These are phyloP conservation scores for Spisula subtruncata DNA, from an alignment of 2,888 invertebrate genomes.

Conservation along the genomic window DNA sequence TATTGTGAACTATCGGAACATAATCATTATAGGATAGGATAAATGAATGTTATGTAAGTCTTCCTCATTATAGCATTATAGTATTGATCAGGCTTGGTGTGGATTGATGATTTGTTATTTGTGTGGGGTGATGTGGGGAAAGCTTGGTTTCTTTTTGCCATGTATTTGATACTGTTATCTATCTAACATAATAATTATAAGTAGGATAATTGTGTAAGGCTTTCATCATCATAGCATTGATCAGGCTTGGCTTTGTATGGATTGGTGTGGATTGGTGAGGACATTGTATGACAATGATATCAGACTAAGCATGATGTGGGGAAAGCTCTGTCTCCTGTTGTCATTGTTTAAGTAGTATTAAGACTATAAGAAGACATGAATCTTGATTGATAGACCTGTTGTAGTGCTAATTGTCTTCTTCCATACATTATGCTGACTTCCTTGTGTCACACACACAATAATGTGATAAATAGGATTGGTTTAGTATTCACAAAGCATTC, in stretches of 20 bases:
- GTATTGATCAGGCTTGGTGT: conserved; percentile 8
- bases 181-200: too few species aligned
- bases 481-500: background rate
- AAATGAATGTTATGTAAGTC: background rate
- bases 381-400: conserved; percentile 27
- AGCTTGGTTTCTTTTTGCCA: background rate
- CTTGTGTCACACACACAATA: background rate
- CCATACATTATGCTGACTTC: conserved; percentile 14
- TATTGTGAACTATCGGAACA: background rate
- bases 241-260: too few species aligned
- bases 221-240: background rate
- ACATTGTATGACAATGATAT: background rate
- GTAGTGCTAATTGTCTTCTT: conserved; percentile 18
- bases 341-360: background rate
- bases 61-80: background rate
- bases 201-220: too few species aligned
- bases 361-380: background rate
- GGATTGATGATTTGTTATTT: background rate
- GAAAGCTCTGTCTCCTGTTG: background rate
- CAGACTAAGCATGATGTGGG: background rate
- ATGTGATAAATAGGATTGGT: background rate
- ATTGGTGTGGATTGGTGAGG: background rate
- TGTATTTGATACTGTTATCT: too few species aligned
- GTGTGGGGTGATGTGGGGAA: too few species aligned
- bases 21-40: background rate